A percentile compares a stretch with the other conserved stretches of the same genome.
phyloP scores from a whole-genome alignment of 1,140 invertebrate species.

The Hestina assimilis region DNA sequence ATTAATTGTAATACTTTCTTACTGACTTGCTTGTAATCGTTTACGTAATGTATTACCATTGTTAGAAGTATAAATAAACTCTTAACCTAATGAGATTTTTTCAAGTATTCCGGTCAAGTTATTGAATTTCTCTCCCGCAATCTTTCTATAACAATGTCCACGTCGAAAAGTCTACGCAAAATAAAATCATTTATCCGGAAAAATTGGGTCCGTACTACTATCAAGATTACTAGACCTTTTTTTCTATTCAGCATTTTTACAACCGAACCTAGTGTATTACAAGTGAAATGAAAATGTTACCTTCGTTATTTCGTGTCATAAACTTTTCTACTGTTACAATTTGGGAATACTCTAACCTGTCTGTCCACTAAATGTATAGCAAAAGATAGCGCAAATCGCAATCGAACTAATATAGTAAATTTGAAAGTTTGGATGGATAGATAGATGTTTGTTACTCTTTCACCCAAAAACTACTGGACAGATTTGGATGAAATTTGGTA shows the following conservation, averaged over 20 bases:
- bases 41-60: too few species aligned
- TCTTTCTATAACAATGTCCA: not conserved
- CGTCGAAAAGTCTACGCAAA: slow-evolving; percentile 8
- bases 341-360: not conserved
- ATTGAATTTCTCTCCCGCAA: not conserved
- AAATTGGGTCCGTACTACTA: slow-evolving; percentile 9
- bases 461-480: too few species aligned
- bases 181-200: slow-evolving; percentile 17
- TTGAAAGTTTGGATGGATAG: too few species aligned
- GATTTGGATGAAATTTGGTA: too few species aligned
- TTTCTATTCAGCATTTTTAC: slow-evolving; percentile 21
- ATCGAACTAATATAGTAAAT: too few species aligned
- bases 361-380: not conserved
- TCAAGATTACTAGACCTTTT: slow-evolving; percentile 20
- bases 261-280: slow-evolving; percentile 11
- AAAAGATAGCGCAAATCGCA: not conserved
- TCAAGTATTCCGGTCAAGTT: too few species aligned
- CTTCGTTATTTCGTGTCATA: slow-evolving; percentile 29
- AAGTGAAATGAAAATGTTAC: slow-evolving; percentile 22
- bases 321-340: not conserved
- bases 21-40: too few species aligned
- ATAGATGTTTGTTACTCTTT: too few species aligned
- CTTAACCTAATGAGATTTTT: too few species aligned
- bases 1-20: too few species aligned
- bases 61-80: too few species aligned